Evolutionary conservation across 2,797 vertebrate genomes (phyloP).

Genomic region (Pempheris klunzingeri): DNA sequence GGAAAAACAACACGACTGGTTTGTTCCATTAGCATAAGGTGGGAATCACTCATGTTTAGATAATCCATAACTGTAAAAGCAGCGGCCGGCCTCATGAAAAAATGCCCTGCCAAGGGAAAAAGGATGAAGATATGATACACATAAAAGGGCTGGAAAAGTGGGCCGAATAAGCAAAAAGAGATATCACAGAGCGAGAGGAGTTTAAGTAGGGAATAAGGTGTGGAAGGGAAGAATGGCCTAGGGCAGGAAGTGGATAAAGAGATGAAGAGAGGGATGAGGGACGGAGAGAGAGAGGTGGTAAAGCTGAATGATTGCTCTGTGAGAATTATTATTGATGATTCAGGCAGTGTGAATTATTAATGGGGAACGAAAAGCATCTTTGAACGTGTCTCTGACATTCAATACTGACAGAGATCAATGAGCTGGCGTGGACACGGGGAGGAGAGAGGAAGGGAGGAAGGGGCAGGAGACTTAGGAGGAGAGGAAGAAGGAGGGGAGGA

Average conservation of each 20-base stretch:
- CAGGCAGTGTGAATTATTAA: conserved; percentile 89
- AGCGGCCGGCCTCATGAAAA: conserved; percentile 53
- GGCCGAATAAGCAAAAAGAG: conserved; percentile 76
- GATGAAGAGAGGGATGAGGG: conserved; percentile 56
- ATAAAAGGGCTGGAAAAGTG: conserved; percentile 66
- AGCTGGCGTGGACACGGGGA: conserved; percentile 64
- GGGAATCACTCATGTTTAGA: conserved; percentile 57
- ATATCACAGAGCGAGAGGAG: conserved; percentile 59
- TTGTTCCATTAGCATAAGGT: conserved; percentile 51
- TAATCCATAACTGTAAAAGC: conserved; percentile 64
- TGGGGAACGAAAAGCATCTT: conserved; percentile 85
- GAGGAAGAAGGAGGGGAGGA: conserved; percentile 26
- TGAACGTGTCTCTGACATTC: conserved; percentile 89
- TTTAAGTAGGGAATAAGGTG: conserved; percentile 65
- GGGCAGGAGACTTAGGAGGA: conserved; percentile 36
- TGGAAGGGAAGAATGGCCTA: conserved; percentile 58
- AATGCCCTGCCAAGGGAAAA: conserved; percentile 60
- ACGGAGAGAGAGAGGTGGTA: conserved; percentile 74
- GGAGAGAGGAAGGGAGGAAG: conserved; percentile 56
- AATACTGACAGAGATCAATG: conserved; percentile 88
- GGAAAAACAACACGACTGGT: conserved; percentile 34
- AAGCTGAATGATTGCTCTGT: conserved; percentile 87
- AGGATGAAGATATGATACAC: conserved; percentile 65
- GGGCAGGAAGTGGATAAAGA: conserved; percentile 67
- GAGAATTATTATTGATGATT: conserved; percentile 90